These are phyloP conservation scores for Himalopsyche anomala DNA, from an alignment of 2,888 invertebrate species.

Conservation along the genomic window DNA sequence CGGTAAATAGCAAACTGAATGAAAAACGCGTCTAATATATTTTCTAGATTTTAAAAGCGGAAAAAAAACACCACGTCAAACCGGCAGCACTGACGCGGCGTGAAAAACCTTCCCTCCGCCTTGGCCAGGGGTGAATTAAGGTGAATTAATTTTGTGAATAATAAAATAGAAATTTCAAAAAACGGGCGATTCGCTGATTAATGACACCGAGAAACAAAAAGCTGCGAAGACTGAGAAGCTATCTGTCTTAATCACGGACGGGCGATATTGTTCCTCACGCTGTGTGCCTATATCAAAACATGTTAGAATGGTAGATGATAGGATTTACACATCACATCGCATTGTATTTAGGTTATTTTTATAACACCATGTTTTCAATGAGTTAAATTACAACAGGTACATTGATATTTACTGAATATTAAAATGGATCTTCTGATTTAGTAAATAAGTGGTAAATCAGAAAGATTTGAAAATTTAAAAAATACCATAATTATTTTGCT, in stretches of 20 bases:
- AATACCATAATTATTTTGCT: no score
- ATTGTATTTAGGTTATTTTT: background rate
- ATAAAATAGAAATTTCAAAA: background rate
- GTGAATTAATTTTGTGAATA: conserved; percentile 13
- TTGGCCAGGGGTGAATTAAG: conserved; percentile 22
- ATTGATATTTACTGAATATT: no score
- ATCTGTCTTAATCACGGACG: conserved; percentile 57
- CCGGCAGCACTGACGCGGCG: background rate
- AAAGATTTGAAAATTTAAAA: no score
- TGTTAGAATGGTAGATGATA: background rate
- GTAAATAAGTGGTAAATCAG: no score
- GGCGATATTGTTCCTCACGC: background rate
- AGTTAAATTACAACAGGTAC: background rate
- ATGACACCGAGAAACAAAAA: conserved; percentile 48
- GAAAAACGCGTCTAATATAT: background rate
- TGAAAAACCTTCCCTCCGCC: background rate
- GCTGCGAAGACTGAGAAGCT: conserved; percentile 47
- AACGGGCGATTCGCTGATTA: conserved; percentile 52
- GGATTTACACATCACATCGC: background rate
- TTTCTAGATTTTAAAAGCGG: conserved; percentile 4
- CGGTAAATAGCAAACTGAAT: conserved; percentile 24
- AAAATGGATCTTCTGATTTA: no score
- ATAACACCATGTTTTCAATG: background rate
- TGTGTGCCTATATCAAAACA: background rate
- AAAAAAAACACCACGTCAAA: conserved; percentile 1